A percentile compares a stretch with the other conserved stretches of the same genome.
Evolutionary conservation across 2,113 vertebrate genomes (phyloP).

Genomic region (Penelope pileata): DNA sequence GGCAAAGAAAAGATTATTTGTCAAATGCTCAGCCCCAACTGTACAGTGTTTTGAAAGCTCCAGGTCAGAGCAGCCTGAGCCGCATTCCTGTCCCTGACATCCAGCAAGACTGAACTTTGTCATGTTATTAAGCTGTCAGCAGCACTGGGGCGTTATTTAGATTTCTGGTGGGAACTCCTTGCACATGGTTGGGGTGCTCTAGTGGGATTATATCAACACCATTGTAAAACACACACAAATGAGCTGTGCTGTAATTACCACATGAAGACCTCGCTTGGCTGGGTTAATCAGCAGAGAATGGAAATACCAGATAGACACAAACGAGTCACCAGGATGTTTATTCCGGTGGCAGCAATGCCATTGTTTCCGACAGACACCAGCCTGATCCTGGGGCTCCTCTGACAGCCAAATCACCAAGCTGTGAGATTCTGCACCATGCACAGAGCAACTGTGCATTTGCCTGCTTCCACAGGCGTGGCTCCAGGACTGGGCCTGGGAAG

Average conservation of each 20-base stretch:
- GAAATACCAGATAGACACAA: constrained; percentile 58
- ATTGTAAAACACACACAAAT: constrained; percentile 81
- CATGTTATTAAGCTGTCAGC: constrained; percentile 89
- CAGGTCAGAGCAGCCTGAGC: constrained; percentile 76
- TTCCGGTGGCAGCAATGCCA: constrained; percentile 38
- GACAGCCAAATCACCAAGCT: not conserved
- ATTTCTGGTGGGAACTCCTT: constrained; percentile 85
- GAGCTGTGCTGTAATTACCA: constrained; percentile 74
- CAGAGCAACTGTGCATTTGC: not conserved
- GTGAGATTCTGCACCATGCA: not conserved
- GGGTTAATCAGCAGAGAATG: constrained; percentile 66
- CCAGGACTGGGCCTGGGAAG: not conserved
- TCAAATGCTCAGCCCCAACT: constrained; percentile 70
- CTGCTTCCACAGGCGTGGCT: not conserved
- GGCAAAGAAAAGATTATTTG: constrained; percentile 84
- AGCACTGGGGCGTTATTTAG: constrained; percentile 77
- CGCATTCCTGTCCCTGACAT: constrained; percentile 81
- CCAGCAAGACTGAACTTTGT: constrained; percentile 83
- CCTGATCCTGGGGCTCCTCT: not conserved
- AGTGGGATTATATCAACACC: constrained; percentile 84
- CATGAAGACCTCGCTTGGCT: constrained; percentile 57
- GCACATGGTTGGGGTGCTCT: constrained; percentile 78
- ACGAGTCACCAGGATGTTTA: constrained; percentile 38
- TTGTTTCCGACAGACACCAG: not conserved
- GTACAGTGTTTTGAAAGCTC: constrained; percentile 73